Percentiles rank a stretch among this genome's conserved stretches.
Evolutionary conservation across 2,797 vertebrate genomes (phyloP).

Genomic region (Betta splendens): DNA sequence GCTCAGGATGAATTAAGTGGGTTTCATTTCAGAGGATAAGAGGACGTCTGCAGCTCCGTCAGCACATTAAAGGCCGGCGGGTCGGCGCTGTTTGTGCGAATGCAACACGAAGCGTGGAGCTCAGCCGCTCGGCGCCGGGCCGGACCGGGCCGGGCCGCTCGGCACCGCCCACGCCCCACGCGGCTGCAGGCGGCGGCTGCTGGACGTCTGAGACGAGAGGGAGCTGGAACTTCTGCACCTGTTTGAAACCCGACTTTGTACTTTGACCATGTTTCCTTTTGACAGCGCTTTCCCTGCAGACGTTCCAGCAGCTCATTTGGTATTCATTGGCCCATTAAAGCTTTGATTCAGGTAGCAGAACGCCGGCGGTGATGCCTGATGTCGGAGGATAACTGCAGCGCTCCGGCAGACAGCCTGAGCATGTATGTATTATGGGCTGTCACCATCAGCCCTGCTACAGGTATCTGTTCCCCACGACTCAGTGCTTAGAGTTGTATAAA

Average conservation of each 20-base stretch:
- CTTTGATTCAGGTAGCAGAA: slow-evolving; percentile 48
- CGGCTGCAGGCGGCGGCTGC: slow-evolving; percentile 32
- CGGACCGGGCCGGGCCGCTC: too few relatives aligned
- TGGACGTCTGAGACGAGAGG: slow-evolving; percentile 21
- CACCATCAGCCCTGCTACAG: slow-evolving; percentile 4
- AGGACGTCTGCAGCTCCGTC: too few relatives aligned
- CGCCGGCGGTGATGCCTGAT: slow-evolving; percentile 46
- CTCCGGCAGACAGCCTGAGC: slow-evolving; percentile 2
- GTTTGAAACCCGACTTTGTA: slow-evolving; percentile 47
- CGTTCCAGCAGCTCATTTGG: slow-evolving; percentile 54
- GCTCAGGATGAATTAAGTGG: slow-evolving; percentile 22
- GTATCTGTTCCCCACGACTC: not conserved
- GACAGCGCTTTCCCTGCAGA: slow-evolving; percentile 49
- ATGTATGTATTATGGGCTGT: not conserved
- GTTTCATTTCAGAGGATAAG: slow-evolving; percentile 24
- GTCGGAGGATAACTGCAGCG: slow-evolving; percentile 39
- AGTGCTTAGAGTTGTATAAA: too few relatives aligned
- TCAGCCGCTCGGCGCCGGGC: slow-evolving; percentile 8
- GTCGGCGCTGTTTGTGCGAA: not conserved
- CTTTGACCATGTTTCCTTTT: slow-evolving; percentile 36
- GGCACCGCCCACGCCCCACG: too few relatives aligned
- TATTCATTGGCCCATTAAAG: slow-evolving; percentile 49
- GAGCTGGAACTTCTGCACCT: slow-evolving; percentile 23
- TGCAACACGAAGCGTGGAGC: slow-evolving; percentile 8
- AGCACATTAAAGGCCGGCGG: slow-evolving; percentile 42